phyloP scores from a whole-genome alignment of 2,888 invertebrate species.

The Mamestra brassicae region DNA sequence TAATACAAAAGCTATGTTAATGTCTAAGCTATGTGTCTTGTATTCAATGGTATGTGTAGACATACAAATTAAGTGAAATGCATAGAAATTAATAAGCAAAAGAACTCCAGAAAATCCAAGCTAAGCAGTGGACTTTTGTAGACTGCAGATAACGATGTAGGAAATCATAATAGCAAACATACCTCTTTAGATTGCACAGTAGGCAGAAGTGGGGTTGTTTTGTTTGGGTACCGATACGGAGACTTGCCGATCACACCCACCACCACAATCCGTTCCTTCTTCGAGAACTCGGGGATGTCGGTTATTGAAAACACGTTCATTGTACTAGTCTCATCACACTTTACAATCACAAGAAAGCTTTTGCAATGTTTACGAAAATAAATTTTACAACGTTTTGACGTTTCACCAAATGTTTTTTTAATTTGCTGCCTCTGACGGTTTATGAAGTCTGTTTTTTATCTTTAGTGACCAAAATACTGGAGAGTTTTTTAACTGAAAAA shows the following conservation, averaged over 20 bases:
- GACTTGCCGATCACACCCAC: conserved; percentile 94
- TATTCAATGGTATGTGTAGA: background rate
- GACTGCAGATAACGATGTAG: background rate
- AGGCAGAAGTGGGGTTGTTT: conserved; percentile 91
- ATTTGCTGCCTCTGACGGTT: background rate
- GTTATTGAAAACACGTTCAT: conserved; percentile 83
- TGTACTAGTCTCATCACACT: conserved; percentile 69
- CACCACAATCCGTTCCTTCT: conserved; percentile 92
- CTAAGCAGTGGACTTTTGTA: background rate
- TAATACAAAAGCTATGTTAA: too few species aligned
- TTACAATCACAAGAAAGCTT: conserved; percentile 62
- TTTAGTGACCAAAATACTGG: too few species aligned
- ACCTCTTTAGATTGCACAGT: conserved; percentile 86
- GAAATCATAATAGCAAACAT: conserved; percentile 38
- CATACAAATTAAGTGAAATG: background rate
- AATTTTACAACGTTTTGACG: conserved; percentile 8
- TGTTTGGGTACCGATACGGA: conserved; percentile 92
- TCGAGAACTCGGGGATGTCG: conserved; percentile 87
- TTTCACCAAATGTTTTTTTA: conserved; percentile 11
- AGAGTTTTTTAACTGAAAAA: too few species aligned
- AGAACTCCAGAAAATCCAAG: background rate
- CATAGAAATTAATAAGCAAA: background rate
- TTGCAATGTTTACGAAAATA: conserved; percentile 44
- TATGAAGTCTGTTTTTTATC: too few species aligned
- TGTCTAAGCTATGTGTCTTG: background rate